Evolutionary conservation across 2,888 invertebrate genomes (phyloP).

Genomic region (Buathra laborator): DNA sequence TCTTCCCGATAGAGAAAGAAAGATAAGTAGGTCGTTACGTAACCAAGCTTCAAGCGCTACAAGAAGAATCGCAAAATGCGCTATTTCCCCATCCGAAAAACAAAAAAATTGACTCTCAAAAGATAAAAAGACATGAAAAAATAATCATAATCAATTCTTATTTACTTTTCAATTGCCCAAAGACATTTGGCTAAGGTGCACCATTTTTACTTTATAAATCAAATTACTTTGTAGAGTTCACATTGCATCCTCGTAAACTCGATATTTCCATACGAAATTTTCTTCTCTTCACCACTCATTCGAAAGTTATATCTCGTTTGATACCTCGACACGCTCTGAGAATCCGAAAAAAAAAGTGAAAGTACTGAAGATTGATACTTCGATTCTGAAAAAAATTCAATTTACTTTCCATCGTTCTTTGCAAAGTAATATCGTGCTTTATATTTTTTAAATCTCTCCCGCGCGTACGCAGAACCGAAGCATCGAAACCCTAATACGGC

Average conservation of each 20-base stretch:
- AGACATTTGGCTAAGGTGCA: too few relatives aligned
- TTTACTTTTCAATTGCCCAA: background rate
- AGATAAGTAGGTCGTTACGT: conserved; percentile 59
- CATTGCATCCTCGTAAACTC: background rate
- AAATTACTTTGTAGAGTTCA: background rate
- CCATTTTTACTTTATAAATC: background rate
- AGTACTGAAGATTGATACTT: too few relatives aligned
- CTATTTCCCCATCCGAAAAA: background rate
- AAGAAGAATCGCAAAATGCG: conserved; percentile 3
- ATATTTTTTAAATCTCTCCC: too few relatives aligned
- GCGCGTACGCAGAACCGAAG: too few relatives aligned
- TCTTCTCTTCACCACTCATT: background rate
- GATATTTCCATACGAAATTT: background rate
- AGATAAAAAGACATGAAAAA: background rate
- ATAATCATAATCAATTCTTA: background rate
- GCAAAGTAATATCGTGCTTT: too few relatives aligned
- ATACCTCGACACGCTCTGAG: background rate
- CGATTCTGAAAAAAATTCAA: too few relatives aligned
- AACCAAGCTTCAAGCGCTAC: conserved; percentile 27
- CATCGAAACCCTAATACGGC: too few relatives aligned
- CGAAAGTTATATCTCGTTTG: background rate
- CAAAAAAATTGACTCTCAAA: background rate
- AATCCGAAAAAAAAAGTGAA: too few relatives aligned
- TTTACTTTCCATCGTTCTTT: too few relatives aligned
- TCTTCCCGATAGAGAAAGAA: conserved; percentile 37